Conservation (phyloP, 2,113 vertebrate genomes). For the Propithecus coquereli region DNA sequence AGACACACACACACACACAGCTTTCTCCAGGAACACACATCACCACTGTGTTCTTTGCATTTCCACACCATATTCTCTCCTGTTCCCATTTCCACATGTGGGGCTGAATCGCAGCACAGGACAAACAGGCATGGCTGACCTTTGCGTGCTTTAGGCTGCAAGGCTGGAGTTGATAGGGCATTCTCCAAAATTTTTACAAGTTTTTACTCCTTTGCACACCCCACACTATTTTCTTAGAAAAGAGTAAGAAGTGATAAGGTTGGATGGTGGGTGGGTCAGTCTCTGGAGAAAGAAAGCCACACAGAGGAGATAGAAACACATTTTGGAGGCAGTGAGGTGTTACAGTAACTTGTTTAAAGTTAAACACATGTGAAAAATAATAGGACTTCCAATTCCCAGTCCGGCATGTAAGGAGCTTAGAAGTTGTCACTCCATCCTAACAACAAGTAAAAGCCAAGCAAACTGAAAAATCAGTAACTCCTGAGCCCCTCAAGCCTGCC, state of each 20-base stretch:
- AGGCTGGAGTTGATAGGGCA: neutral
- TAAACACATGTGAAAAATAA: neutral
- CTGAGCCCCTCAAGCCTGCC: neutral
- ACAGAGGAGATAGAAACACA: neutral
- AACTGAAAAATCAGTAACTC: neutral
- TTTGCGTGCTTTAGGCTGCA: neutral
- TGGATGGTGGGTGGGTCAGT: neutral
- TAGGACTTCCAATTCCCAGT: neutral
- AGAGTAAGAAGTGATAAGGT: neutral
- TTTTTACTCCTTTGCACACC: neutral
- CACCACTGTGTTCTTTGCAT: neutral
- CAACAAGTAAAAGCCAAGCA: neutral
- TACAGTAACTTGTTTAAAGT: neutral
- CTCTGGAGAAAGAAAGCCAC: neutral
- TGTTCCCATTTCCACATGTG: neutral
- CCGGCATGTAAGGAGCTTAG: neutral
- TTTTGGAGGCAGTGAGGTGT: neutral
- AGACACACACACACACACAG: neutral
- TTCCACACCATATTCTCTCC: neutral
- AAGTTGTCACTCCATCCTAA: neutral
- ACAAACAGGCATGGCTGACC: neutral
- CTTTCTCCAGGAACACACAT: neutral
- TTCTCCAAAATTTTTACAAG: neutral
- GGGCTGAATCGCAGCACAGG: neutral
- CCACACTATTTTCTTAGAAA: neutral